Percentiles rank a stretch among this genome's conserved stretches.
phyloP scores from a whole-genome alignment of 2,888 invertebrate genomes.

The Adelognathus sp. region DNA sequence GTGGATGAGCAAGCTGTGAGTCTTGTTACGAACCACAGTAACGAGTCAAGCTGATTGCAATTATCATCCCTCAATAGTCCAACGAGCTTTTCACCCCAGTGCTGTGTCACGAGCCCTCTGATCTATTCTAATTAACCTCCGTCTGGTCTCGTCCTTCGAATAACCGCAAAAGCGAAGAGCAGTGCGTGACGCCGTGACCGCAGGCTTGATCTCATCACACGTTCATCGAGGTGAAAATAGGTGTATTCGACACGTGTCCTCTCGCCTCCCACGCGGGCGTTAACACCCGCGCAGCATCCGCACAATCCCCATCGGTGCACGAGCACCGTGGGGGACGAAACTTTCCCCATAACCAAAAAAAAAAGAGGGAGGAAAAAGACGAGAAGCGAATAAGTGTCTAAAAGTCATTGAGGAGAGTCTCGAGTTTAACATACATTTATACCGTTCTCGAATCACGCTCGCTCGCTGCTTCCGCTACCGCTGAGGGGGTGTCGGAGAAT shows the following conservation, averaged over 20 bases:
- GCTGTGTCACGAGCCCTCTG: background rate
- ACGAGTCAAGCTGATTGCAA: background rate
- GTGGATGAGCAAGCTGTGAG: no score
- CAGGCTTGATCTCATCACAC: background rate
- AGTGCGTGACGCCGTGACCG: background rate
- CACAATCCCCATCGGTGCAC: background rate
- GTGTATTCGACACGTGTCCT: background rate
- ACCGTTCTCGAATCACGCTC: background rate
- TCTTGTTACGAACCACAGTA: no score
- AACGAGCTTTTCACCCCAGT: background rate
- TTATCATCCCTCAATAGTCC: background rate
- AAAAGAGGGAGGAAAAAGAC: background rate
- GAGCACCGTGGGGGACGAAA: background rate
- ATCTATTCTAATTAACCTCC: background rate
- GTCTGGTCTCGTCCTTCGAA: background rate
- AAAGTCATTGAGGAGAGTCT: background rate
- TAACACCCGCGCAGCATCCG: background rate
- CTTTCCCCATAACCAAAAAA: no score
- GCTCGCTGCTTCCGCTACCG: background rate
- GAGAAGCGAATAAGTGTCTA: background rate
- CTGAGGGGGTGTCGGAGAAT: slow-evolving; percentile 36
- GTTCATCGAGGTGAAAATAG: slow-evolving; percentile 19
- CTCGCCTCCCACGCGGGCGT: background rate
- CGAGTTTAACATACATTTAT: slow-evolving; percentile 4
- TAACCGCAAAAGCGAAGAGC: background rate